Base-by-base conservation (phyloP, 2,888 invertebrate genomes). In the Nymphalis c-album region DNA sequence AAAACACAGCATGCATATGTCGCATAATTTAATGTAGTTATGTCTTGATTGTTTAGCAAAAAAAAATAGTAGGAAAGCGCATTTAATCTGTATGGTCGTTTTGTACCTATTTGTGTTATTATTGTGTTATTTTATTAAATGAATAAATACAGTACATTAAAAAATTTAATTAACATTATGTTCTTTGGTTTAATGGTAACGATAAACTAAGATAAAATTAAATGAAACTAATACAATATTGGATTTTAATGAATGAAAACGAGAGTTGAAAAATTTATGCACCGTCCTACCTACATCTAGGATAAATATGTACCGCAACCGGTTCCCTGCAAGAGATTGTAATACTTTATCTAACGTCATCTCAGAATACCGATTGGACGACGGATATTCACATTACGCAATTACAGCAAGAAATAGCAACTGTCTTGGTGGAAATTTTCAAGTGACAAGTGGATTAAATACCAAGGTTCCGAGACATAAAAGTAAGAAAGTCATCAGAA, bases 391-490 rank as follows among this genome's bases (percentile, higher is more conserved):
- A 78, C 72, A 79, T 79, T 77, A 76, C 78, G 81, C 84, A 86
- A 85, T 86, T 84, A 85, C 81, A 79, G 78, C 80, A 80, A 77
- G 79, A 80, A 80, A 77, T 76, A 77, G 80, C 74, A 68, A 71
- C 75, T 81, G 79, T 73, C 81, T 80, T 79, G 81, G 71, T 77
- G 78, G 80, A 82, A 79, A 80, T 82, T 81, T 80, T 67, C 47
- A 20, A 64, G 59, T 62, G 66, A 67, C 66, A 71, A 68, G 68
- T 61, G 57, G 61, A 58, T 71, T 69, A 63, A 62, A 67, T 58
- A 66, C 58, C 50, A 59, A 45, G 61, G 50, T 64, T 53, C 40
- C 55, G 57, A 60, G 50, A 60, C 51, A 63, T 57, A 47, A 40
- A 63, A 69, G 55, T 26, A 51, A 68, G 57, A 67, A 50, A 64